Base-by-base conservation (phyloP, 2,797 vertebrate species). In the Euthynnus affinis region DNA sequence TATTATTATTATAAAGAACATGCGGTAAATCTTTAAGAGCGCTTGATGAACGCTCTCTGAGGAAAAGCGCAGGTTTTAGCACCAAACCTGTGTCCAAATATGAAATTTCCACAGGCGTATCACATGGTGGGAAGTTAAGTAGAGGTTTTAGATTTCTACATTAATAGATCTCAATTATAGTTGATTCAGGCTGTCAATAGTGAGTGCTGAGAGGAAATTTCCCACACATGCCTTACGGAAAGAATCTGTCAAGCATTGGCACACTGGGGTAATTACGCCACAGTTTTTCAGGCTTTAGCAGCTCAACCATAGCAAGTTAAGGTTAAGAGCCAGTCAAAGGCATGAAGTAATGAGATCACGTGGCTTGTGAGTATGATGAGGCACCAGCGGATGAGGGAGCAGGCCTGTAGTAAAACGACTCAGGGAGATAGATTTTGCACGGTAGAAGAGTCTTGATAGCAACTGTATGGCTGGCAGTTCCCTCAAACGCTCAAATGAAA, bases 11-110 rank as follows among this genome's bases (percentile, higher is more conserved):
- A 83, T 81, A 63, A 66, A 57, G 80, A 83, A 71, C 78, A 76
- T 64, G 77, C 14, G 27, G 80, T 80, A 79, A 88, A 83, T 85
- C 74, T 79, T 71, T 49, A 73, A 79, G 83, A 84, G 74, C 71
- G 58, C 77, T 81, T 67, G 79, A 82, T 79, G 78, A 87, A 67
- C 69, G 12, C 67, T 2, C 57, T 63, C 72, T 5, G 20, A 66
- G 59, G 58, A 74, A 74, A 66, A 80, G 37, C 56, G 48, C 27
- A 64, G 29, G 44, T 73, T 83, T 80, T 53, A 71, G 61, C 32
- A 76, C 53, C 61, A 81, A 68, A 82, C 70, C 66, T 6, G 10
- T 40, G 22, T 14, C 23, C 20, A 48, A 67, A 67, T 68, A 27
- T 32, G 18, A 55, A 12, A 42, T 57, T 74, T 67, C 1, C 53